Conservation (phyloP, 2,888 invertebrate genomes). For the Apoda limacodes region DNA sequence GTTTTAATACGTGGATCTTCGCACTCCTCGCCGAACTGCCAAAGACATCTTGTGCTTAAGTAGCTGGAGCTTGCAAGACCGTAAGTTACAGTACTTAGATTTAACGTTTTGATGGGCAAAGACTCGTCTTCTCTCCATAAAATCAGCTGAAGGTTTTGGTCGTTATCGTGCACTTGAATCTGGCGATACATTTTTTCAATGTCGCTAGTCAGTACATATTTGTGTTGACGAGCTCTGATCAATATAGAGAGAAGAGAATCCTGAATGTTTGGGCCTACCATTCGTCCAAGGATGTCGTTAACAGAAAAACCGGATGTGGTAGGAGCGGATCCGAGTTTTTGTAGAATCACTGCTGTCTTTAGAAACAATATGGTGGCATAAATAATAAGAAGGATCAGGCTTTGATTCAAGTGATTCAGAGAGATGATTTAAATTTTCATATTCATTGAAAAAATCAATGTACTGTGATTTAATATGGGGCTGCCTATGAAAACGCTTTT, state of each 20-base stretch:
- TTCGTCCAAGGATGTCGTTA: slow-evolving; percentile 21
- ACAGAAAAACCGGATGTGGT: slow-evolving; percentile 19
- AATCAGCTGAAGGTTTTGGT: slow-evolving; percentile 10
- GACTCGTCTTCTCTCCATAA: slow-evolving; percentile 1
- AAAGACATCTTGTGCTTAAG: slow-evolving; percentile 16
- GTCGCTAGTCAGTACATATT: slow-evolving; percentile 16
- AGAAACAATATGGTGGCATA: slow-evolving; percentile 34
- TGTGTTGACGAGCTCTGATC: slow-evolving; percentile 9
- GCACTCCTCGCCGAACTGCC: slow-evolving; percentile 14
- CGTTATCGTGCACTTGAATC: slow-evolving; percentile 4
- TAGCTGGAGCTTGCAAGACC: slow-evolving; percentile 7
- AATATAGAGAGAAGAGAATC: slow-evolving; percentile 14
- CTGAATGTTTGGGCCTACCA: slow-evolving; percentile 22
- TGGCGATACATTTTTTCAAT: slow-evolving; percentile 26
- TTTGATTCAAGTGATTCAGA: slow-evolving; percentile 2
- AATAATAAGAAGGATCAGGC: slow-evolving; percentile 20
- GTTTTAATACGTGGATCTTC: background rate
- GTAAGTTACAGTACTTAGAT: slow-evolving; percentile 1
- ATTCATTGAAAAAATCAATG: slow-evolving; percentile 11
- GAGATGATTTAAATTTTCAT: slow-evolving; percentile 16
- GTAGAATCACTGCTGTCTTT: slow-evolving; percentile 26
- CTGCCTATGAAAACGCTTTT: slow-evolving; percentile 10
- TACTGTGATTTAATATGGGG: slow-evolving; percentile 6
- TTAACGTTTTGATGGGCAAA: background rate
- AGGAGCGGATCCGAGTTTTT: slow-evolving; percentile 20